A percentile compares a stretch with the other conserved stretches of the same genome.
Evolutionary conservation across 2,797 vertebrate species (phyloP).

Genomic region (Tolypeutes matacus): DNA sequence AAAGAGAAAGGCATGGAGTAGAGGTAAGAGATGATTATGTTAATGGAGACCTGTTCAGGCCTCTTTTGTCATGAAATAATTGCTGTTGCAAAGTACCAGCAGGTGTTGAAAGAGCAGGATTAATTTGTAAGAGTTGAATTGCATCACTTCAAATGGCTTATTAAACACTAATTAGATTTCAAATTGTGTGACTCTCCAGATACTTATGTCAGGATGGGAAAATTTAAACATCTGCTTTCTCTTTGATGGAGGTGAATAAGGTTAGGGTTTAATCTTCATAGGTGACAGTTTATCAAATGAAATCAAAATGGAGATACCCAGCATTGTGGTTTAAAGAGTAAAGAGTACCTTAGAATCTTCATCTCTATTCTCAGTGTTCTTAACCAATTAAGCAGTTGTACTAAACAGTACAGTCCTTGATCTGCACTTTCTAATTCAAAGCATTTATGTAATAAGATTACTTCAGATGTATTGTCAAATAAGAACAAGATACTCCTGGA

Average conservation of each 20-base stretch:
- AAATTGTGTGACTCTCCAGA: slow-evolving; percentile 81
- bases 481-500: neutral
- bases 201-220: slow-evolving; percentile 69
- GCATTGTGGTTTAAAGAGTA: neutral
- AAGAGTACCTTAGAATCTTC: neutral
- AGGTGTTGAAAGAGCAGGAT: slow-evolving; percentile 85
- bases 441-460: neutral
- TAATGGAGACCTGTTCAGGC: slow-evolving; percentile 70
- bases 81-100: slow-evolving; percentile 84
- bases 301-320: slow-evolving; percentile 57
- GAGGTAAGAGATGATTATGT: slow-evolving; percentile 76
- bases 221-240: slow-evolving; percentile 81
- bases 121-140: slow-evolving; percentile 85
- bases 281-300: slow-evolving; percentile 69
- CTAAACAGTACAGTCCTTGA: neutral
- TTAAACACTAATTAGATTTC: slow-evolving; percentile 88
- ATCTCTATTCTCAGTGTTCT: neutral
- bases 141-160: slow-evolving; percentile 86
- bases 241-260: slow-evolving; percentile 67
- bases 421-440: slow-evolving; percentile 27
- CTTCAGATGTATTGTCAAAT: neutral
- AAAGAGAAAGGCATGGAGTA: slow-evolving; percentile 68
- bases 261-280: slow-evolving; percentile 76
- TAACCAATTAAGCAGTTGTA: slow-evolving; percentile 25
- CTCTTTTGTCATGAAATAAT: slow-evolving; percentile 84